Conservation (phyloP, 2,888 invertebrate genomes). For the Vesta saturnalis region DNA sequence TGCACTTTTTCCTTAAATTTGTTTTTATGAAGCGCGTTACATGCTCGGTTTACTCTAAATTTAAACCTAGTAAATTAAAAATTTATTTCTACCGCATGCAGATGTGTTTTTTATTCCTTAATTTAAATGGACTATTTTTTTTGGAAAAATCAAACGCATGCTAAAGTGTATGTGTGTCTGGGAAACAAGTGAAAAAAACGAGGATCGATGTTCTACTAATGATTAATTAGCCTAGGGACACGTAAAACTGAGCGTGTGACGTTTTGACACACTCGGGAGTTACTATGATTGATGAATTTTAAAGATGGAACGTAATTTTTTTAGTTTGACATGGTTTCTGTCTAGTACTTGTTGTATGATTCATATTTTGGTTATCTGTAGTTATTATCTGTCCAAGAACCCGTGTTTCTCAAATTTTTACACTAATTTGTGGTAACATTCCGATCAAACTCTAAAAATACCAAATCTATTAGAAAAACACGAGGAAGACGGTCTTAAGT, state of each 20-base stretch:
- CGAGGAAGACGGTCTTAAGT: too few relatives aligned
- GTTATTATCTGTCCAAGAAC: too few relatives aligned
- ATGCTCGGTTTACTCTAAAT: slow-evolving; percentile 37
- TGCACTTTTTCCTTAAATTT: slow-evolving; percentile 37
- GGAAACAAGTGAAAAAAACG: slow-evolving; percentile 24
- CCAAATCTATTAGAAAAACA: too few relatives aligned
- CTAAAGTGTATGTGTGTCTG: neutral
- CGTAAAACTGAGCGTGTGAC: slow-evolving; percentile 59
- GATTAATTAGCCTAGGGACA: slow-evolving; percentile 58
- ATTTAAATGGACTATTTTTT: neutral
- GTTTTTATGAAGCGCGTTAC: slow-evolving; percentile 35
- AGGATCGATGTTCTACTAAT: slow-evolving; percentile 49
- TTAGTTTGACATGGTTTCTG: neutral
- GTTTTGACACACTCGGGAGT: slow-evolving; percentile 51
- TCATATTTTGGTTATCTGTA: neutral
- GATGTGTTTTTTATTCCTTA: slow-evolving; percentile 7
- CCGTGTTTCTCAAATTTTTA: too few relatives aligned
- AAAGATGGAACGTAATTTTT: slow-evolving; percentile 25
- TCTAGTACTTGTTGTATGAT: neutral
- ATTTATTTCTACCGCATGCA: slow-evolving; percentile 19
- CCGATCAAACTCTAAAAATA: too few relatives aligned
- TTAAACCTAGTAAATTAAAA: slow-evolving; percentile 32
- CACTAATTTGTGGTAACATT: too few relatives aligned
- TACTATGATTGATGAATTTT: slow-evolving; percentile 41
- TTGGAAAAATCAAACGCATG: neutral